Evolutionary conservation across 64 coral and sea anemone species (phyloP).

Genomic region (Stylophora pistillata): DNA sequence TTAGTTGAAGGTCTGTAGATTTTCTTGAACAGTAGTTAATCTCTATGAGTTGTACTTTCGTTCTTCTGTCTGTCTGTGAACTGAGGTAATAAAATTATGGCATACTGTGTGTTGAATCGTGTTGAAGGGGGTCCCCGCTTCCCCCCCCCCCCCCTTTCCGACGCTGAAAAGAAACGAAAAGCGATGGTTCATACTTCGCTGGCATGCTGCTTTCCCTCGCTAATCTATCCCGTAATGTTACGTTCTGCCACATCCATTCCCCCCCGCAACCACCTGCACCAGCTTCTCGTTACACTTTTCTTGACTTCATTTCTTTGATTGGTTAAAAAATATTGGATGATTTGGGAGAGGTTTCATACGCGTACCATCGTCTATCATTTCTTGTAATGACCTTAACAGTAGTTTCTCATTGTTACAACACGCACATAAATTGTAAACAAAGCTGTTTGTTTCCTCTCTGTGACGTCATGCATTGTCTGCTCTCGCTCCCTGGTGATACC

Average conservation of each 20-base stretch:
- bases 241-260: background rate
- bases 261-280: background rate
- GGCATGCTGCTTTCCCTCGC: too few relatives aligned
- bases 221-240: too few relatives aligned
- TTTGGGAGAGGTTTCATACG: too few relatives aligned
- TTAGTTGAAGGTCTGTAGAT: background rate
- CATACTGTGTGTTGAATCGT: background rate
- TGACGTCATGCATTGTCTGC: slow-evolving; percentile 27
- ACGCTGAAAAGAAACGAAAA: too few relatives aligned
- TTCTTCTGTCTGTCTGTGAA: slow-evolving; percentile 34
- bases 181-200: too few relatives aligned
- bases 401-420: too few relatives aligned
- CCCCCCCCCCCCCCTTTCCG: background rate
- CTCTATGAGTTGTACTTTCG: background rate
- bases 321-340: too few relatives aligned
- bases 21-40: slow-evolving; percentile 13
- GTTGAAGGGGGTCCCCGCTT: background rate
- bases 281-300: too few relatives aligned
- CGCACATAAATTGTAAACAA: too few relatives aligned
- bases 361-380: too few relatives aligned
- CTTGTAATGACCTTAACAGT: too few relatives aligned
- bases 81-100: slow-evolving; percentile 38
- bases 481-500: slow-evolving; percentile 10
- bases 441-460: background rate
- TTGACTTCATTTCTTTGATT: too few relatives aligned